These are phyloP conservation scores for Haemorhous mexicanus DNA, from an alignment of 2,113 vertebrate genomes.

Conservation along the genomic window DNA sequence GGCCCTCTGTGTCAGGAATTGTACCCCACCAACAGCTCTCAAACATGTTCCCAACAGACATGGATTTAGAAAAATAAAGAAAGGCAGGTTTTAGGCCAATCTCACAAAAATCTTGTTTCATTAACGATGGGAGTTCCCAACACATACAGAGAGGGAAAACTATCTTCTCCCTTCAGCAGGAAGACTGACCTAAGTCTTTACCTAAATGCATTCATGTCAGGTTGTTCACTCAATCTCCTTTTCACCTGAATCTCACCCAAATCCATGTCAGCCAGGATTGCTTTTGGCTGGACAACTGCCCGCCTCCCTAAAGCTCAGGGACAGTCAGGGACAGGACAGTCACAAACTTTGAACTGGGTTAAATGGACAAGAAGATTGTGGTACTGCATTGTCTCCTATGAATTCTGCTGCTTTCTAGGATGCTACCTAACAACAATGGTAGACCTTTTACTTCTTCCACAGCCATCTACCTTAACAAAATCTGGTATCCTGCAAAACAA, in stretches of 20 bases:
- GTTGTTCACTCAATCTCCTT: neutral
- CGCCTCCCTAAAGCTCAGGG: neutral
- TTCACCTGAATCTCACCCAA: neutral
- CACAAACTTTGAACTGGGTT: neutral
- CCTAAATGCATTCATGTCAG: neutral
- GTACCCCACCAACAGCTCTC: neutral
- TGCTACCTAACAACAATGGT: neutral
- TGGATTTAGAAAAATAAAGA: neutral
- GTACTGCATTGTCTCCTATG: neutral
- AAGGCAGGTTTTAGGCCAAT: neutral
- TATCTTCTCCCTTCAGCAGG: neutral
- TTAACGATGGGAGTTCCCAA: neutral
- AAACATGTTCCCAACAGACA: neutral
- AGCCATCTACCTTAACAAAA: neutral
- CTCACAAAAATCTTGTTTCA: neutral
- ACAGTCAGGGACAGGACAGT: neutral
- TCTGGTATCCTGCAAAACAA: neutral
- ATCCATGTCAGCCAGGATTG: neutral
- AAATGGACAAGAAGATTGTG: rapidly evolving
- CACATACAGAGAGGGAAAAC: neutral
- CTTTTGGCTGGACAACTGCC: neutral
- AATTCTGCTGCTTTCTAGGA: neutral
- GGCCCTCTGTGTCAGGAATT: neutral
- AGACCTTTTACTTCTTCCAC: neutral
- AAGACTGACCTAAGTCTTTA: neutral